phyloP scores from a whole-genome alignment of 2,888 invertebrate genomes.

The Vesta saturnalis region DNA sequence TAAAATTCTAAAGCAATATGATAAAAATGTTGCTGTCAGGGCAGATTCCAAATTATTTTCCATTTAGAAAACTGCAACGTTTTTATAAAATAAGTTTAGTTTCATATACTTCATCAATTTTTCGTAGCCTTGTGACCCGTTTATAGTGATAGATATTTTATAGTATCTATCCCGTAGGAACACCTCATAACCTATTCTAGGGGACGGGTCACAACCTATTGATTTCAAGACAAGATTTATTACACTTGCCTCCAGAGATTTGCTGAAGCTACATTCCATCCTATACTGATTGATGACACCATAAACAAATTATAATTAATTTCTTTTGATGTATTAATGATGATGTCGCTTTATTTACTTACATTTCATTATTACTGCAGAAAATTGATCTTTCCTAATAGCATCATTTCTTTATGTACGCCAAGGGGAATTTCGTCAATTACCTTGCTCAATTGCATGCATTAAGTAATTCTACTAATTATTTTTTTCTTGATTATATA shows the following conservation, averaged over 20 bases:
- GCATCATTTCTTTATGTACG: background rate
- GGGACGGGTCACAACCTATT: conserved; percentile 39
- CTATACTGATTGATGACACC: conserved; percentile 34
- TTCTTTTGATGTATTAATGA: conserved; percentile 27
- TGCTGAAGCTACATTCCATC: conserved; percentile 32
- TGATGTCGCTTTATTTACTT: conserved; percentile 23
- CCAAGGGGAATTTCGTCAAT: background rate
- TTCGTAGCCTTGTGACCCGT: conserved; percentile 28
- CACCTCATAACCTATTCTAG: conserved; percentile 38
- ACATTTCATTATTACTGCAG: conserved; percentile 15
- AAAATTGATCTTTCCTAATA: conserved; percentile 1
- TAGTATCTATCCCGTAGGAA: conserved; percentile 32
- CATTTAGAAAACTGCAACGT: conserved; percentile 24
- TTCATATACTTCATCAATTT: conserved; percentile 28
- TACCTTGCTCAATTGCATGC: too few species aligned
- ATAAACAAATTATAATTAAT: conserved; percentile 41
- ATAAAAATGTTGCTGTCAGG: conserved; percentile 16
- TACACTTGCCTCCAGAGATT: conserved; percentile 26
- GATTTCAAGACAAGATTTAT: conserved; percentile 40
- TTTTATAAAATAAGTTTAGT: conserved; percentile 24
- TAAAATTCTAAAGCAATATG: conserved; percentile 8
- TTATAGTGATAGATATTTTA: conserved; percentile 27
- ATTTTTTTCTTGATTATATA: background rate
- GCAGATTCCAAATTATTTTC: conserved; percentile 17
- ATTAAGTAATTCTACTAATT: background rate